These are phyloP conservation scores for Cephus pulcher DNA, from an alignment of 2,888 invertebrate species.

Conservation along the genomic window DNA sequence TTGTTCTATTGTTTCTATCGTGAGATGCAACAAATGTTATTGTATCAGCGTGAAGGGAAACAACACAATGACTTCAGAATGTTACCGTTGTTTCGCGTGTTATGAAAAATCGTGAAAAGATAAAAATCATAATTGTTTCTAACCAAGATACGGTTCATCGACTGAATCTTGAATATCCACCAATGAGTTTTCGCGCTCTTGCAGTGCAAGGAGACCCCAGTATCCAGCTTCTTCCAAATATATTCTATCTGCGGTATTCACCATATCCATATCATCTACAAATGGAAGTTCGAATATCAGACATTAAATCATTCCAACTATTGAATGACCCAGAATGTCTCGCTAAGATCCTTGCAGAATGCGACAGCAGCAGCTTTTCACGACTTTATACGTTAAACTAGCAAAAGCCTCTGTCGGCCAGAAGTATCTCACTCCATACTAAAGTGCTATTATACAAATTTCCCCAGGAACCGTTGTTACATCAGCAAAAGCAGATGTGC, in stretches of 20 bases:
- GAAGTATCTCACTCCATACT: neutral
- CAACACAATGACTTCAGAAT: neutral
- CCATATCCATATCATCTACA: slow-evolving; percentile 53
- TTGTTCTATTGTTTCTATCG: no score
- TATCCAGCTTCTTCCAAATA: slow-evolving; percentile 63
- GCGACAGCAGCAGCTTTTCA: neutral
- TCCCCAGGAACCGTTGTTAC: neutral
- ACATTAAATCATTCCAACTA: neutral
- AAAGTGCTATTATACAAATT: neutral
- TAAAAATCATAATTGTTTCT: slow-evolving; percentile 34
- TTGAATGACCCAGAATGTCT: neutral
- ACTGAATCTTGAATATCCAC: slow-evolving; percentile 50
- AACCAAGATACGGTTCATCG: slow-evolving; percentile 57
- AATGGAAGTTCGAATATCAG: slow-evolving; percentile 22
- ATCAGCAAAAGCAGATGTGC: neutral
- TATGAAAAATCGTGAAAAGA: slow-evolving; percentile 8
- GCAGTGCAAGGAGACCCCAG: slow-evolving; percentile 61
- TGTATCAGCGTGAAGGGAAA: neutral
- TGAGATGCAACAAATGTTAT: neutral
- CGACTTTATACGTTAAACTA: neutral
- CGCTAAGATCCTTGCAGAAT: neutral
- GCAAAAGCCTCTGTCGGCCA: neutral
- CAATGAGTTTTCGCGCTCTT: slow-evolving; percentile 58
- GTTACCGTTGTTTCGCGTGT: neutral
- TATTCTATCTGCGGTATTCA: slow-evolving; percentile 57